Evolutionary conservation across 2,797 vertebrate species (phyloP), one percentile per base, ranked within the genome.

Genomic region (Gymnocypris eckloni): DNA sequence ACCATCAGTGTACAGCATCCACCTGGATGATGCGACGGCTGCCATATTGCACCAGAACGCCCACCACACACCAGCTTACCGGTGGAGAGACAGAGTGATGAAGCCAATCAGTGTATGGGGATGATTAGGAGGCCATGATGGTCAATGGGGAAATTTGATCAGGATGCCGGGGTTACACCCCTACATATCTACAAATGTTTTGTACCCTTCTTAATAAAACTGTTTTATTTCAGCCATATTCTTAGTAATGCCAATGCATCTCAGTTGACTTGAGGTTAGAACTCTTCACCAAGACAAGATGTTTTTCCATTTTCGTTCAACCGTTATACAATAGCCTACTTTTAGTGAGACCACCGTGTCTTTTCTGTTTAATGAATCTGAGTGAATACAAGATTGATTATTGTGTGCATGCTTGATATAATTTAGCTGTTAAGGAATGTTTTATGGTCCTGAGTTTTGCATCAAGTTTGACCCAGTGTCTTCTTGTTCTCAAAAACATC

Each of bases 401-500:
- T 45, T 18, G 39, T 9, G 41, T n/a, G 56, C 43, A 64, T 33
- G 54, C 72, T 54, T 64, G 25, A 85, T 50, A 54, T 80, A 4
- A 28, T 81, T 78, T 48, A 87, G 22, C 78, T 28, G n/a, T 28
- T 25, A 82, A 78, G 71, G 78, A 84, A 80, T 54, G n/a, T 67
- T 48, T 45, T 25, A 41, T 37, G 43, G 0, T 64, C 15, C 64
- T 10, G 25, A 69, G 61, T 33, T 83, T 13, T 33, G 73, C 8
- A 73, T 75, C n/a, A 69, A 69, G 0, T 9, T 61, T 11, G 69
- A 83, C 13, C 45, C 33, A 79, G 33, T 25, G 11, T 56, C 33
- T 37, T 72, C 56, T 11, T 64, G 13, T 50, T 82, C 41, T 12
- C 67, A 52, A 82, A 11, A 84, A 66, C 43, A 83, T 79, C 12